Evolutionary conservation across 2,113 vertebrate species (phyloP).

Genomic region (Cryptomyrus ogoouensis): DNA sequence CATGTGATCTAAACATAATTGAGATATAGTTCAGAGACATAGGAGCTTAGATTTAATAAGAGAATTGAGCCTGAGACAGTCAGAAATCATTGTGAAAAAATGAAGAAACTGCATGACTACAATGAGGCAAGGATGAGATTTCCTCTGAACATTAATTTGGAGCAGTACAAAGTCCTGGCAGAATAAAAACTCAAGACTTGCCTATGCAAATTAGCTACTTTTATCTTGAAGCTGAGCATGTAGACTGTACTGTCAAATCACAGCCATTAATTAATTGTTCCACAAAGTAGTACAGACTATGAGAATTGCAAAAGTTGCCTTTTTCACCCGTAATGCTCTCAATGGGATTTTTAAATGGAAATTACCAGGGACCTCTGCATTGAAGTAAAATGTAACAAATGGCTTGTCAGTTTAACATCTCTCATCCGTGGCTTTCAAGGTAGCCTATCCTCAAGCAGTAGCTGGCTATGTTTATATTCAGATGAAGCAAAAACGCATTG

Average conservation of each 20-base stretch:
- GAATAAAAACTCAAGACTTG: background rate
- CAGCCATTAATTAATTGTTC: constrained; percentile 20
- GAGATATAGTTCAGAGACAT: background rate
- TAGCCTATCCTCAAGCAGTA: background rate
- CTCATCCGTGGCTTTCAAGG: background rate
- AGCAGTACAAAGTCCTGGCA: constrained; percentile 9
- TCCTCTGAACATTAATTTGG: constrained; percentile 17
- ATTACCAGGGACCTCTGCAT: background rate
- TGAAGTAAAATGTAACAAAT: constrained; percentile 2
- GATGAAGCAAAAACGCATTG: background rate
- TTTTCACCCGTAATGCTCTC: background rate
- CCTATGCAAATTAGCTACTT: constrained; percentile 3
- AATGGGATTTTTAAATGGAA: background rate
- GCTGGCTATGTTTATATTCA: background rate
- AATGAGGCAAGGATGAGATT: constrained; percentile 9
- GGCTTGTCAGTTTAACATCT: background rate
- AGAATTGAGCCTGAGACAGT: background rate
- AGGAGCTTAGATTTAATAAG: constrained; percentile 3
- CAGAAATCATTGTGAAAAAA: background rate
- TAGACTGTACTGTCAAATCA: background rate
- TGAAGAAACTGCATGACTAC: background rate
- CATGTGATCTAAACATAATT: background rate
- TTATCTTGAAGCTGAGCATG: background rate
- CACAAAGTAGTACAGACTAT: constrained; percentile 5
- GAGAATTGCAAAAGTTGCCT: constrained; percentile 3